These are phyloP conservation scores for Pachycephala philippinensis DNA, from an alignment of 2,113 vertebrate genomes.

Conservation along the genomic window DNA sequence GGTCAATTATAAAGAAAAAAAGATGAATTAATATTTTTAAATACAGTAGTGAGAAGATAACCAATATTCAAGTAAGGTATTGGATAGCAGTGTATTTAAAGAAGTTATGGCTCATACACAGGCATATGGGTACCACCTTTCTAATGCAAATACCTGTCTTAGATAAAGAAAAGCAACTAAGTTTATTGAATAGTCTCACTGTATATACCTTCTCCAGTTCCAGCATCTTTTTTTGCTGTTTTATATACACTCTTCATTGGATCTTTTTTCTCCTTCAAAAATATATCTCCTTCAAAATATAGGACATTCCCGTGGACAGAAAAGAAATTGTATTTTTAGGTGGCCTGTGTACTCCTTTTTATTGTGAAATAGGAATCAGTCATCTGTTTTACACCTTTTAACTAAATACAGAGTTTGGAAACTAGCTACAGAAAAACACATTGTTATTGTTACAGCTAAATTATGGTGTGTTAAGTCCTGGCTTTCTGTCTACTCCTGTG, in stretches of 20 bases:
- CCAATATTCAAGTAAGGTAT: neutral
- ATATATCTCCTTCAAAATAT: neutral
- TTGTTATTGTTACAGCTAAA: neutral
- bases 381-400: neutral
- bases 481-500: neutral
- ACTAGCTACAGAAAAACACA: neutral
- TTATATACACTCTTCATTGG: neutral
- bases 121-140: neutral
- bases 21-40: neutral
- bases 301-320: neutral
- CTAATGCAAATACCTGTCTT: neutral
- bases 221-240: neutral
- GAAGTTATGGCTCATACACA: neutral
- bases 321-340: neutral
- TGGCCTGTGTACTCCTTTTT: neutral
- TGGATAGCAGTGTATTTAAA: neutral
- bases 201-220: neutral
- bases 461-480: neutral
- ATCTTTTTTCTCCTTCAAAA: neutral
- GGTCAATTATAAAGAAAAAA: neutral
- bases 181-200: neutral
- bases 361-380: neutral
- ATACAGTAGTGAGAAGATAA: neutral
- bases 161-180: neutral
- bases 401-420: neutral